phyloP scores from a whole-genome alignment of 2,797 vertebrate genomes.

The Micromesistius poutassou region DNA sequence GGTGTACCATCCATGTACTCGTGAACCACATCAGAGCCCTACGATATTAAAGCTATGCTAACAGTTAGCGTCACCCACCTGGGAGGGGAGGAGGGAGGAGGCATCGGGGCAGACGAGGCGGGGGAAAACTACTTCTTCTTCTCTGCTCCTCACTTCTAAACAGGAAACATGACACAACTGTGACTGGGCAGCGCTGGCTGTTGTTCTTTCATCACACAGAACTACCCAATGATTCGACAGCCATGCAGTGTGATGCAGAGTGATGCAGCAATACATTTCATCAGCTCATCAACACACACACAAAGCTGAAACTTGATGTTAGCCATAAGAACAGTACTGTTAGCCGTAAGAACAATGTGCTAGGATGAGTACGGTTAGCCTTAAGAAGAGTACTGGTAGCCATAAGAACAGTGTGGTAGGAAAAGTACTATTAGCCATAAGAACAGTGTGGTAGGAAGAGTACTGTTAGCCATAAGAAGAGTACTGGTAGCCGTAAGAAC shows the following conservation, averaged over 20 bases:
- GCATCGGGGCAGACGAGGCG: conserved; percentile 70
- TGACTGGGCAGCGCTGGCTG: not conserved
- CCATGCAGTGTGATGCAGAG: not conserved
- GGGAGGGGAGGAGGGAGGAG: conserved; percentile 66
- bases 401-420: too few species aligned
- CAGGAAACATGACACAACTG: not conserved
- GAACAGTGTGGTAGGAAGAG: too few species aligned
- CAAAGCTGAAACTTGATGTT: not conserved
- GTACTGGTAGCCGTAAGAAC: conserved; percentile 17
- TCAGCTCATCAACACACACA: not conserved
- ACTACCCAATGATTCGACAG: not conserved
- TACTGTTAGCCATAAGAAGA: too few species aligned
- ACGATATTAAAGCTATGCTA: too few species aligned
- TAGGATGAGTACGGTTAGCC: too few species aligned
- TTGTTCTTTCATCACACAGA: not conserved
- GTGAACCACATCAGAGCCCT: too few species aligned
- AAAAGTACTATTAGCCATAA: too few species aligned
- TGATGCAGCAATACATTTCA: too few species aligned
- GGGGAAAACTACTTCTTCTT: conserved; percentile 77
- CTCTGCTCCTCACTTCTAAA: conserved; percentile 79
- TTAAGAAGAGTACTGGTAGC: too few species aligned
- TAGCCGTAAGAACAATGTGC: too few species aligned
- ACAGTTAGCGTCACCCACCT: not conserved
- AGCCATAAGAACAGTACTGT: too few species aligned
- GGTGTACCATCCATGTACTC: too few species aligned